Conservation (phyloP, 2,113 vertebrate genomes). For the Edolisoma coerulescens region DNA sequence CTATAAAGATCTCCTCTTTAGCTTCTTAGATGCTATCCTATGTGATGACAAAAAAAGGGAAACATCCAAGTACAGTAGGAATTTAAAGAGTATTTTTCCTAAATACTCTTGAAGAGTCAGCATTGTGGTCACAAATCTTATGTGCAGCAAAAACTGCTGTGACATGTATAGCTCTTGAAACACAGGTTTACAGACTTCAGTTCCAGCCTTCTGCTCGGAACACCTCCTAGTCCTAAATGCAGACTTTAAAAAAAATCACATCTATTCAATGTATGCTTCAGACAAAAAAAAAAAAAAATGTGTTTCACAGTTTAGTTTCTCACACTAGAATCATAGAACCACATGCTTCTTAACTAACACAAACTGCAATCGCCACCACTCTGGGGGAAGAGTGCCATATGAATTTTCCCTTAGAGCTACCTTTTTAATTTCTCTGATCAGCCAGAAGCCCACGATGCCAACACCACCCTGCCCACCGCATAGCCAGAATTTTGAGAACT, state of each 20-base stretch:
- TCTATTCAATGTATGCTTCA: background rate
- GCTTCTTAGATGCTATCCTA: too few species aligned
- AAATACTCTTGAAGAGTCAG: background rate
- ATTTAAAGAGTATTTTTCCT: background rate
- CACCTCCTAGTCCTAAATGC: background rate
- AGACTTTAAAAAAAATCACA: background rate
- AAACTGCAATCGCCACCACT: background rate
- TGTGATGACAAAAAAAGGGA: background rate
- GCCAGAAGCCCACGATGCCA: background rate
- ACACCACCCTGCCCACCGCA: rapidly evolving
- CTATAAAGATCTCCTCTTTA: background rate
- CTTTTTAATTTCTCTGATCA: background rate
- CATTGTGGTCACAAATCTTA: background rate
- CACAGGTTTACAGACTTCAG: background rate
- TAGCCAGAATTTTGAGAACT: background rate
- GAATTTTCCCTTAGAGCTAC: background rate
- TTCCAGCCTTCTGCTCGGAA: background rate
- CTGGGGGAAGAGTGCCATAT: background rate
- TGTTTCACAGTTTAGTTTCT: background rate
- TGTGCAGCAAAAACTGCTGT: background rate
- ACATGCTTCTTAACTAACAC: background rate
- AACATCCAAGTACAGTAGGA: background rate
- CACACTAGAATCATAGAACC: background rate
- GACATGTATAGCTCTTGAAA: background rate
- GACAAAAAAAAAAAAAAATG: rapidly evolving